Percentiles rank a stretch among this genome's conserved stretches.
Conservation (phyloP, 2,888 invertebrate species). For the Lasioglossum morio region DNA sequence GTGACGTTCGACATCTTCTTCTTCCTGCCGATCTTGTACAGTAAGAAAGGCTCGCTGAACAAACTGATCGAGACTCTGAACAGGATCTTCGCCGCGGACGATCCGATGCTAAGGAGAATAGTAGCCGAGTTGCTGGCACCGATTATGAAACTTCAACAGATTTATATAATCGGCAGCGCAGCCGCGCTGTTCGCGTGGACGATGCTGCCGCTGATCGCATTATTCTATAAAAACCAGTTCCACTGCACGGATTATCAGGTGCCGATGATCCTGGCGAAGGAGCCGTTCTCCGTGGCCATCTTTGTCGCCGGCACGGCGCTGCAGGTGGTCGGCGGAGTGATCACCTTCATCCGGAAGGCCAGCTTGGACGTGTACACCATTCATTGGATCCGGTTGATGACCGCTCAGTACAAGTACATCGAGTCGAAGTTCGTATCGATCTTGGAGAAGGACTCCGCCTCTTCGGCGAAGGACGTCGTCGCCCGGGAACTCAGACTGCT, state of each 20-base stretch:
- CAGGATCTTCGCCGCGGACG: slow-evolving; percentile 33
- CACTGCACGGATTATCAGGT: slow-evolving; percentile 63
- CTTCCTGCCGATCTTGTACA: slow-evolving; percentile 58
- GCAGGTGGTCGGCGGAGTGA: slow-evolving; percentile 41
- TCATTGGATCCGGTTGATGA: slow-evolving; percentile 65
- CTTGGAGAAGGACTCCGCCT: neutral
- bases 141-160: slow-evolving; percentile 53
- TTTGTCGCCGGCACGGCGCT: slow-evolving; percentile 59
- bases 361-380: slow-evolving; percentile 70
- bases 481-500: slow-evolving; percentile 49
- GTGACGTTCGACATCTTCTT: slow-evolving; percentile 58
- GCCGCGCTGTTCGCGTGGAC: slow-evolving; percentile 54
- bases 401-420: slow-evolving; percentile 70
- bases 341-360: slow-evolving; percentile 59
- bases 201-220: slow-evolving; percentile 36
- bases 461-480: neutral
- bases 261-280: slow-evolving; percentile 57
- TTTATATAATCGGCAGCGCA: slow-evolving; percentile 60
- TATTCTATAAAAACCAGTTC: slow-evolving; percentile 61
- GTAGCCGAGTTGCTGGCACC: slow-evolving; percentile 46
- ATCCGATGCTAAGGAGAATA: slow-evolving; percentile 36
- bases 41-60: slow-evolving; percentile 44
- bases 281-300: slow-evolving; percentile 56
- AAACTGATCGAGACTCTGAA: slow-evolving; percentile 64
- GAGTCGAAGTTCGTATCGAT: slow-evolving; percentile 32